Percentiles rank a stretch among this genome's conserved stretches.
These are phyloP conservation scores for Hemibagrus wyckioides DNA, from an alignment of 2,113 vertebrate species.

Conservation along the genomic window DNA sequence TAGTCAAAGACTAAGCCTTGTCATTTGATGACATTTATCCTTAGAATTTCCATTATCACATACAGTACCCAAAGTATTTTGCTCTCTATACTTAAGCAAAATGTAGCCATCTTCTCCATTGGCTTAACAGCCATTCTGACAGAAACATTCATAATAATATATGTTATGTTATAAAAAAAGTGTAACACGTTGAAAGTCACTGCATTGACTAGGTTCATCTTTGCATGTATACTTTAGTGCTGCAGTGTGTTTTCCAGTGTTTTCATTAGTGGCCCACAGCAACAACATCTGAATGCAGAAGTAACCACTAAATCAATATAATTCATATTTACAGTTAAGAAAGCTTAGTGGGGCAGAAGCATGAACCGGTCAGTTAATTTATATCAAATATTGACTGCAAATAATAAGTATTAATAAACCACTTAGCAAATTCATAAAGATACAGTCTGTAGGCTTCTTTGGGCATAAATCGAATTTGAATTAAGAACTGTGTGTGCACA, in stretches of 20 bases:
- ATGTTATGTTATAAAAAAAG: background rate
- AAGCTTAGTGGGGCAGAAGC: background rate
- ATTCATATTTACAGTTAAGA: background rate
- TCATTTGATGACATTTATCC: background rate
- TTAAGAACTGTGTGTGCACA: background rate
- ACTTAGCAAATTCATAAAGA: background rate
- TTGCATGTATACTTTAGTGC: background rate
- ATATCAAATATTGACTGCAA: slow-evolving; percentile 16
- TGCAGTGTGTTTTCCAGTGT: background rate
- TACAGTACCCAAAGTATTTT: background rate
- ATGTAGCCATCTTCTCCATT: background rate
- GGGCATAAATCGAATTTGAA: background rate
- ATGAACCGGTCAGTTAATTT: background rate
- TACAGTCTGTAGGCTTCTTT: background rate
- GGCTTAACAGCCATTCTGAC: background rate
- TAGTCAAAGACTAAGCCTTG: background rate
- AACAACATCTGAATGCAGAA: background rate
- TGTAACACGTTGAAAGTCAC: background rate
- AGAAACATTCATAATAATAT: background rate
- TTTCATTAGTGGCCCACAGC: background rate
- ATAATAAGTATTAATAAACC: background rate
- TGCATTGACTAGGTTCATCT: background rate
- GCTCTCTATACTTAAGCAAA: background rate
- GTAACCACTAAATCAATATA: background rate
- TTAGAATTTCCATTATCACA: background rate